Base-by-base conservation (phyloP, 92 coral and sea anemone genomes). In the Plumapathes pennacea region DNA sequence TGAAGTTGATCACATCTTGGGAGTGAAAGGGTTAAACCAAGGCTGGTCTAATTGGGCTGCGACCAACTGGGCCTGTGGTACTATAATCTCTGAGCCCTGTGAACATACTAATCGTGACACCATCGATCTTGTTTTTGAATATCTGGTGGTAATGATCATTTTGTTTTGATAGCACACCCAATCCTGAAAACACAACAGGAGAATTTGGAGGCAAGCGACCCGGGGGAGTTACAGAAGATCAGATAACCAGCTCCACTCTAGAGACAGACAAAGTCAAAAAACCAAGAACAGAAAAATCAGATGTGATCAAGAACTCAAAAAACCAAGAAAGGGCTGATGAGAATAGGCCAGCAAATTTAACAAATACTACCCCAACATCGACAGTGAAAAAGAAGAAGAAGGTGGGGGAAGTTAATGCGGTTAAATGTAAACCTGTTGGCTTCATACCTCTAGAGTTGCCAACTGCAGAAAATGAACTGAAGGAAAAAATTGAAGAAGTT, bases 201-300 rank as follows among this genome's bases (percentile, higher is more conserved):
- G n/a, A n/a, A n/a, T n/a, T n/a, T n/a, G n/a, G n/a, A n/a, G n/a
- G n/a, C n/a, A n/a, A n/a, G n/a, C n/a, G n/a, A n/a, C n/a, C n/a
- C n/a, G n/a, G n/a, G n/a, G 83, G 57, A 27, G 57, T 61, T 8
- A 60, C 47, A 53, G 53, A 33, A 25, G 55, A 81, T n/a, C n/a
- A n/a, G 49, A 78, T 32, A 7, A 23, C 13, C 32, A 10, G 44
- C 21, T 11, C 31, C 45, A 62, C 41, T 14, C 58, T 26, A 38
- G 95, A 87, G 30, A 30, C 66, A 47, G 90, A 88, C 43, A 88
- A 74, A 57, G 25, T 48, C 10, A 84, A 77, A 31, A 83, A 63
- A 57, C 37, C 49, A 2, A 75, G 81, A 26, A 56, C 74, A 4
- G 74, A 60, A 4, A 73, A 64, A 30, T 37, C 43, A 20, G 51